phyloP scores from a whole-genome alignment of 2,888 invertebrate genomes.

The Tuta absoluta region DNA sequence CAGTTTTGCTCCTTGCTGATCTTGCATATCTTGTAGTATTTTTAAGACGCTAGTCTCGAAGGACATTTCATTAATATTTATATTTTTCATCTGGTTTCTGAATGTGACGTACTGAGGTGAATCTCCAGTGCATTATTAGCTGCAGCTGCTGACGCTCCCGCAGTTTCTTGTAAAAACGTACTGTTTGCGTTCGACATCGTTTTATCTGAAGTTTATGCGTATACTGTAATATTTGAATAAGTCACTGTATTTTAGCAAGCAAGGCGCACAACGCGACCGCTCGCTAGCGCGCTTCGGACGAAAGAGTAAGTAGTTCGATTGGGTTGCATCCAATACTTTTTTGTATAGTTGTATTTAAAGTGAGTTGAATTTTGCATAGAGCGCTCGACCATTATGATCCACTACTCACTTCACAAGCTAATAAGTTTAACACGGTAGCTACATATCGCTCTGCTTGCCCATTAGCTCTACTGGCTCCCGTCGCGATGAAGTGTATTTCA shows the following conservation, averaged over 20 bases:
- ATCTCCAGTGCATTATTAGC: background rate
- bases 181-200: slow-evolving; percentile 9
- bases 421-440: too few species aligned
- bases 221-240: background rate
- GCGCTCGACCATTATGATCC: too few species aligned
- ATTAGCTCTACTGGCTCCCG: too few species aligned
- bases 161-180: background rate
- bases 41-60: background rate
- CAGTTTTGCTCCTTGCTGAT: background rate
- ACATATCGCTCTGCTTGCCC: too few species aligned
- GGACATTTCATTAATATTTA: background rate
- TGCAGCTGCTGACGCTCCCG: background rate
- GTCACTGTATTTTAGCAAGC: background rate
- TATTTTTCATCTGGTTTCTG: background rate
- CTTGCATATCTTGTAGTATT: background rate
- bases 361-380: too few species aligned
- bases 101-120: background rate
- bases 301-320: too few species aligned
- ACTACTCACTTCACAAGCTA: too few species aligned
- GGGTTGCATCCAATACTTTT: too few species aligned
- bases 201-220: background rate
- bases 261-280: slow-evolving; percentile 3
- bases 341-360: too few species aligned
- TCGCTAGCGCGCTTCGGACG: background rate
- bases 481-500: too few species aligned